A percentile compares a stretch with the other conserved stretches of the same genome.
Evolutionary conservation across 1,140 invertebrate genomes (phyloP).

Genomic region (Drosophila mayri): DNA sequence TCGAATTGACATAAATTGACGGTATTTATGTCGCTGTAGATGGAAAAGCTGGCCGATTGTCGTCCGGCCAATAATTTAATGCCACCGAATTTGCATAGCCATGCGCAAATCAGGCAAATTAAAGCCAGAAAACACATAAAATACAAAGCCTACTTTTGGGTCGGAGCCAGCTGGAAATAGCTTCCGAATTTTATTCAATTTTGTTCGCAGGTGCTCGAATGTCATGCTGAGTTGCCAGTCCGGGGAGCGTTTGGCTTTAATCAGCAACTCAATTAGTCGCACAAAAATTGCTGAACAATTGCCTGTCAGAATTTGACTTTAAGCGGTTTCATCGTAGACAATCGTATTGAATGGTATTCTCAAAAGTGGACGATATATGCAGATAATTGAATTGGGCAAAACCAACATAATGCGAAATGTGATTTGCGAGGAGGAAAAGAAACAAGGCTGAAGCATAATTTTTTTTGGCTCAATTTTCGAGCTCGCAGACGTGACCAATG

Average conservation of each 20-base stretch:
- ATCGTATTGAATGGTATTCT: conserved; percentile 20
- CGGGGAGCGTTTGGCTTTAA: conserved; percentile 1
- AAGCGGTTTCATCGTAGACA: conserved; percentile 6
- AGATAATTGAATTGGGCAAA: conserved; percentile 45
- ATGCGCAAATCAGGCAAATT: conserved; percentile 25
- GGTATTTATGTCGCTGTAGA: conserved; percentile 48
- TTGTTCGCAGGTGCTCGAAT: conserved; percentile 7
- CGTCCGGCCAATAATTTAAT: conserved; percentile 38
- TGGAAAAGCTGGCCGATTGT: conserved; percentile 43
- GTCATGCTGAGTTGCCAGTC: conserved; percentile 22
- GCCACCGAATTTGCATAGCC: conserved; percentile 34
- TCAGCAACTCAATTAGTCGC: conserved; percentile 30
- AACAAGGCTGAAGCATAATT: conserved; percentile 27
- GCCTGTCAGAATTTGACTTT: conserved; percentile 13
- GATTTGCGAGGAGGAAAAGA: conserved; percentile 27
- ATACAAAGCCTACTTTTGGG: conserved; percentile 16
- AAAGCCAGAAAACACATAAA: conserved; percentile 28
- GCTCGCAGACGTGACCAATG: conserved; percentile 5
- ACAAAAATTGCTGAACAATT: conserved; percentile 17
- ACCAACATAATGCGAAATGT: conserved; percentile 38
- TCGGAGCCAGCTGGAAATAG: conserved; percentile 13
- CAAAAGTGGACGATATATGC: conserved; percentile 3
- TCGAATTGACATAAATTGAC: conserved; percentile 78
- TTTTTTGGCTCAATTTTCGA: conserved; percentile 29
- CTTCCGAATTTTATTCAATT: neutral